These are phyloP conservation scores for Alouatta caraya DNA, from an alignment of 2,797 vertebrate genomes.

Conservation along the genomic window DNA sequence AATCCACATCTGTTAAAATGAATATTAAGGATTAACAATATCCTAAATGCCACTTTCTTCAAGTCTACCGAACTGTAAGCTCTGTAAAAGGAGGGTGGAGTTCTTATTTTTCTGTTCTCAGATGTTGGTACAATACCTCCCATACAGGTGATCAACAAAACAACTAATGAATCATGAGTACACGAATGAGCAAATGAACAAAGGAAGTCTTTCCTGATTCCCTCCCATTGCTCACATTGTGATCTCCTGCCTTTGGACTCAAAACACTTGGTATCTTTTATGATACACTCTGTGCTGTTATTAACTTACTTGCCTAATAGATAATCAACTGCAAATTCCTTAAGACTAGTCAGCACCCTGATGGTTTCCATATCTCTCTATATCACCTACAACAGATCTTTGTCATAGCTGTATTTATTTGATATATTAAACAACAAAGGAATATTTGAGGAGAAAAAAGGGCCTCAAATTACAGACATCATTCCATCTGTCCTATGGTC, in stretches of 20 bases:
- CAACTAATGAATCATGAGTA: constrained; percentile 49
- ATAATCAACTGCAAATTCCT: constrained; percentile 7
- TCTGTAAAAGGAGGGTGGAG: constrained; percentile 21
- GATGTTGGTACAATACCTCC: constrained; percentile 1
- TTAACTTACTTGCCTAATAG: not conserved
- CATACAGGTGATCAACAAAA: constrained; percentile 56
- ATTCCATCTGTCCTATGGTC: not conserved
- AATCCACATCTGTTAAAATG: not conserved
- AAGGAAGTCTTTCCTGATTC: constrained; percentile 42
- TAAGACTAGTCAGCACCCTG: constrained; percentile 35
- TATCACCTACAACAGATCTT: not conserved
- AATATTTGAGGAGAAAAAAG: not conserved
- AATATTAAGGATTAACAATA: not conserved
- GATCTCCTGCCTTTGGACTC: constrained; percentile 36
- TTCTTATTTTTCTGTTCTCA: constrained; percentile 30
- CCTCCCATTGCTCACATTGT: not conserved
- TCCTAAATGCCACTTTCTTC: constrained; percentile 17
- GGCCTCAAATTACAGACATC: not conserved
- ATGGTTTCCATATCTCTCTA: not conserved
- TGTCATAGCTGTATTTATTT: not conserved
- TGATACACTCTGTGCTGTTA: not conserved
- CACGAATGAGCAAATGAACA: constrained; percentile 19
- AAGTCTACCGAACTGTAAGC: constrained; percentile 34
- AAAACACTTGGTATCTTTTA: not conserved
- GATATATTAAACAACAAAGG: not conserved